A percentile compares a stretch with the other conserved stretches of the same genome.
Conservation (phyloP, 2,888 invertebrate genomes). For the Oscheius onirici region DNA sequence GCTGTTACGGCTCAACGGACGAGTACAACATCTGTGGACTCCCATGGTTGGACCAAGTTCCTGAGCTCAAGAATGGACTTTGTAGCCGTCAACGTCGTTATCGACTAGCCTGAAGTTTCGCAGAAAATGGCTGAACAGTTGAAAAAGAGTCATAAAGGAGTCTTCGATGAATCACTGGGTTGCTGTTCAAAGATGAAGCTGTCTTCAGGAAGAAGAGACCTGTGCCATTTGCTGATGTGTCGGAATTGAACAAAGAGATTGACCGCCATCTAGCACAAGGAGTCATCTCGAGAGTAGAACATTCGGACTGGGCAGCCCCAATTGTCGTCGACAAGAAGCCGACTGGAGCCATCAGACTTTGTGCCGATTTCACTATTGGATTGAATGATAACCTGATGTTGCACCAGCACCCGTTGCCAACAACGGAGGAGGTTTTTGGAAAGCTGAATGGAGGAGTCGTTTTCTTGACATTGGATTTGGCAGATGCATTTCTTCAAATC, state of each 20-base stretch:
- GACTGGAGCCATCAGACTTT: constrained; percentile 37
- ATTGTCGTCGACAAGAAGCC: constrained; percentile 49
- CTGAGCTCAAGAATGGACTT: no score
- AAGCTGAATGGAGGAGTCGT: constrained; percentile 41
- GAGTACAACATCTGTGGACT: no score
- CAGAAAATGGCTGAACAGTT: no score
- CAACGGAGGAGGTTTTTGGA: constrained; percentile 45
- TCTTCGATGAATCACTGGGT: not conserved
- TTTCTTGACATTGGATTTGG: constrained; percentile 53
- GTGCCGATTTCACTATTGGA: constrained; percentile 42
- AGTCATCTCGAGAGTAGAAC: constrained; percentile 40
- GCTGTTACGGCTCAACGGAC: no score
- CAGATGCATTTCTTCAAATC: constrained; percentile 55
- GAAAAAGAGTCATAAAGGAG: not conserved
- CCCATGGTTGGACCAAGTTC: no score
- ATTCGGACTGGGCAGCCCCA: constrained; percentile 39
- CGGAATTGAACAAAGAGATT: constrained; percentile 31
- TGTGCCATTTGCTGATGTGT: constrained; percentile 34
- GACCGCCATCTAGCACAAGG: constrained; percentile 37
- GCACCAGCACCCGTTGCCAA: constrained; percentile 55
- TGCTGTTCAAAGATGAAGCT: not conserved
- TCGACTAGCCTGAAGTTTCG: no score
- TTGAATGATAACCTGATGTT: constrained; percentile 50
- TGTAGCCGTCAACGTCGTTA: no score
- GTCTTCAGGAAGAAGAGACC: constrained; percentile 20